phyloP scores from a whole-genome alignment of 1,140 invertebrate genomes.

The Cotesia chilonis region DNA sequence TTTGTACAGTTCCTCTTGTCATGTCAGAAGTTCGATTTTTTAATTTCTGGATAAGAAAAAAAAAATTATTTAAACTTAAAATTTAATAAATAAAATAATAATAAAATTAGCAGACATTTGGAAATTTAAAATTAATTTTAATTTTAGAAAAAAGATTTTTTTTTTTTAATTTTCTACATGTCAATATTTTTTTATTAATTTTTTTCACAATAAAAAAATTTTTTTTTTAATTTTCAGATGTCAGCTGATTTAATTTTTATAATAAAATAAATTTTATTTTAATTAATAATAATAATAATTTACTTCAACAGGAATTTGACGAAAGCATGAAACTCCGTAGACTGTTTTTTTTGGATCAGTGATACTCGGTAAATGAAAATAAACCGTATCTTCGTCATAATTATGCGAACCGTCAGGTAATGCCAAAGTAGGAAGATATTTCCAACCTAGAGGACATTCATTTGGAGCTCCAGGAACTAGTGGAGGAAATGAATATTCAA shows the following conservation, averaged over 20 bases:
- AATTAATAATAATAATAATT: constrained; percentile 29
- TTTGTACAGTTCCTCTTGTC: constrained; percentile 94
- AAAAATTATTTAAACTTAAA: constrained; percentile 8
- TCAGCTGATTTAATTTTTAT: background rate
- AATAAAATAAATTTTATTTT: too few relatives aligned
- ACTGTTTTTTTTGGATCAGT: constrained; percentile 85
- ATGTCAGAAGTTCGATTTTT: constrained; percentile 96
- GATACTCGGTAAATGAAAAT: constrained; percentile 93
- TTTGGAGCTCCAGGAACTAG: constrained; percentile 79
- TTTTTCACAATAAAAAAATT: too few relatives aligned
- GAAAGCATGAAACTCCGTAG: constrained; percentile 96
- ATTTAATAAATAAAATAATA: too few relatives aligned
- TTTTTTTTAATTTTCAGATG: too few relatives aligned
- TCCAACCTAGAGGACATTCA: constrained; percentile 91
- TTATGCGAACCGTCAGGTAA: constrained; percentile 98
- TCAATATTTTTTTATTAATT: too few relatives aligned
- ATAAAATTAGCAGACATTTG: background rate
- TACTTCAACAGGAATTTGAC: constrained; percentile 96
- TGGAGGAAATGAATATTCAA: constrained; percentile 96
- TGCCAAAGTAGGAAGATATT: constrained; percentile 93
- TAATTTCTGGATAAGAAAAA: constrained; percentile 75
- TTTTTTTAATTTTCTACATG: too few relatives aligned
- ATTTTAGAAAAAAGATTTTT: too few relatives aligned
- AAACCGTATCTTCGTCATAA: constrained; percentile 94
- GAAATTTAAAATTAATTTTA: too few relatives aligned